Evolutionary conservation across 1,140 invertebrate genomes (phyloP).

Genomic region (Maniola jurtina): DNA sequence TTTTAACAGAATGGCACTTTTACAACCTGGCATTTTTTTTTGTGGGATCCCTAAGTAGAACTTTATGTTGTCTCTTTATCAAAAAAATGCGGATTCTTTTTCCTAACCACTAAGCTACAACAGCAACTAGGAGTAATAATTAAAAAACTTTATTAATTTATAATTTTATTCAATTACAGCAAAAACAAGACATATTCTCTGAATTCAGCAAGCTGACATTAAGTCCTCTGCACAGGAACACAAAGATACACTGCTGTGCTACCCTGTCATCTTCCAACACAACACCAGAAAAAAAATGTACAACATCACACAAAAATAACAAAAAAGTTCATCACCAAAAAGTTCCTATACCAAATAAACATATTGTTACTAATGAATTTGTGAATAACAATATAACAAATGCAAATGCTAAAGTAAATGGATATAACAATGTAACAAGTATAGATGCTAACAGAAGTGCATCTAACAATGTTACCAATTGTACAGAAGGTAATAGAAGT

Average conservation of each 20-base stretch:
- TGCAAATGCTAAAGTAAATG: not conserved
- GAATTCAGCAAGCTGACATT: conserved; percentile 48
- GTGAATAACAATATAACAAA: not conserved
- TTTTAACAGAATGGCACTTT: no score
- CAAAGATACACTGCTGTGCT: conserved; percentile 46
- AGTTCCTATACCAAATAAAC: not conserved
- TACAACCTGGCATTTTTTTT: no score
- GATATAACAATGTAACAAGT: not conserved
- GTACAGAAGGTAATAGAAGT: not conserved
- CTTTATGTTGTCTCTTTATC: no score
- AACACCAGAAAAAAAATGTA: conserved; percentile 21
- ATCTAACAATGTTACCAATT: not conserved
- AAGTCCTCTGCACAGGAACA: conserved; percentile 30
- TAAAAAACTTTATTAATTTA: no score
- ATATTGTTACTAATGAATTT: not conserved
- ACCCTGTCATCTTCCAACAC: conserved; percentile 25
- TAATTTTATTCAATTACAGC: conserved; percentile 37
- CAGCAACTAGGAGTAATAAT: no score
- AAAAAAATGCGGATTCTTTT: no score
- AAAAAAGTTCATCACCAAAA: conserved; percentile 4
- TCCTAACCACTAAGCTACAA: no score
- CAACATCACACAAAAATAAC: conserved; percentile 3
- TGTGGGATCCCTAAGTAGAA: no score
- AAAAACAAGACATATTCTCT: conserved; percentile 63
- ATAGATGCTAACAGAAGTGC: not conserved